Percentiles rank a stretch among this genome's conserved stretches.
Conservation (phyloP, 2,797 vertebrate species). For the Rousettus madagascariensis region DNA sequence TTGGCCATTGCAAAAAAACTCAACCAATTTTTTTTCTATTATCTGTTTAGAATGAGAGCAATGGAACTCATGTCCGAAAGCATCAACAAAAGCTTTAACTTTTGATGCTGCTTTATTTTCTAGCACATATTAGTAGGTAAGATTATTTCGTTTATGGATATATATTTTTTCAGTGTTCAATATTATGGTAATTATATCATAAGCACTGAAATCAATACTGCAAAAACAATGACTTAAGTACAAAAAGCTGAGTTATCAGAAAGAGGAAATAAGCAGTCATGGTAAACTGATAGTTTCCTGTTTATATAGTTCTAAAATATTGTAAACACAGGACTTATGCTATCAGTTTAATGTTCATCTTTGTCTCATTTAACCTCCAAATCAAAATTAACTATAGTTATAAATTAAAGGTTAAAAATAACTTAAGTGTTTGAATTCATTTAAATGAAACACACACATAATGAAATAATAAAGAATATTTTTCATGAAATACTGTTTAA, state of each 20-base stretch:
- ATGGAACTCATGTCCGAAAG: background rate
- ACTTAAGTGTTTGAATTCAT: background rate
- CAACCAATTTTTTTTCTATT: background rate
- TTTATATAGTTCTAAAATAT: background rate
- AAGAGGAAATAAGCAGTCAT: background rate
- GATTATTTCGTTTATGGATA: background rate
- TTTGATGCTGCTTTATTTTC: background rate
- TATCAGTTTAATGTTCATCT: background rate
- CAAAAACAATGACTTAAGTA: background rate
- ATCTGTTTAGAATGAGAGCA: background rate
- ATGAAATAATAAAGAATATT: background rate
- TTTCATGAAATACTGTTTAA: background rate
- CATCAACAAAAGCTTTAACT: background rate
- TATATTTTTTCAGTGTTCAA: background rate
- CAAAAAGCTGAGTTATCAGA: background rate
- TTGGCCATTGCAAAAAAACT: background rate
- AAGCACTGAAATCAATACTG: background rate
- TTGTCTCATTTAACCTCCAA: background rate
- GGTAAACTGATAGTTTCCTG: background rate
- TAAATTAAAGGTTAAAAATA: slow-evolving; percentile 25
- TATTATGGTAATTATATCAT: background rate
- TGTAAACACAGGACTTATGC: background rate
- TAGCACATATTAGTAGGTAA: background rate
- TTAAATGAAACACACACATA: background rate
- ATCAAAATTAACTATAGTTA: background rate